A percentile compares a stretch with the other conserved stretches of the same genome.
Conservation (phyloP, 2,113 vertebrate genomes). For the Puma concolor region DNA sequence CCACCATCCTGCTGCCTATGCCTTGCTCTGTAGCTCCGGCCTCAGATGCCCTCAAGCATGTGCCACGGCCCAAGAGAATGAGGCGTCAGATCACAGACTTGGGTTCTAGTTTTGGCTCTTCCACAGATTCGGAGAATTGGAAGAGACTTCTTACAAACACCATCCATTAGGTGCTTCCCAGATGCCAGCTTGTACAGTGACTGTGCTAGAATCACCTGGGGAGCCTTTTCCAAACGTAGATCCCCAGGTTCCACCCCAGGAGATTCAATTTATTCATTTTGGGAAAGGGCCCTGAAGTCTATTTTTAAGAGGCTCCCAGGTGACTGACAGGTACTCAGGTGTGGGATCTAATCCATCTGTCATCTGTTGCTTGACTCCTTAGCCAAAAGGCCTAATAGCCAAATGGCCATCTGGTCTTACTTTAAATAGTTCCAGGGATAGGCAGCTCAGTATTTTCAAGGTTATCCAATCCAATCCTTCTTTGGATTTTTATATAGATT, state of each 20-base stretch:
- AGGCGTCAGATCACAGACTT: background rate
- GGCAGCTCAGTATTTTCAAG: background rate
- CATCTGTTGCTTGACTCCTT: conserved; percentile 57
- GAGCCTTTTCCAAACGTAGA: conserved; percentile 51
- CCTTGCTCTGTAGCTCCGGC: background rate
- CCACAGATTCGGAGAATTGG: background rate
- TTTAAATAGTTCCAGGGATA: conserved; percentile 42
- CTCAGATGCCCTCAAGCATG: conserved; percentile 11
- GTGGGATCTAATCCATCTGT: conserved; percentile 33
- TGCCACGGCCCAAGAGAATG: background rate
- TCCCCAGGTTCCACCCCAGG: background rate
- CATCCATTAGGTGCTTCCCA: background rate
- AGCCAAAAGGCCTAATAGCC: background rate
- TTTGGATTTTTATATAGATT: conserved; percentile 19
- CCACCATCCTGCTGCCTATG: background rate
- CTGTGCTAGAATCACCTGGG: conserved; percentile 13
- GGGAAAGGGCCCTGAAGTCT: background rate
- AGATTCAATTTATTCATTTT: conserved; percentile 49
- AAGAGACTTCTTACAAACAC: background rate
- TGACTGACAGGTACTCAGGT: conserved; percentile 30
- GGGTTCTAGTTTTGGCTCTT: background rate
- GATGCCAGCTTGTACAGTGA: background rate
- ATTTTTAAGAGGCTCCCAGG: conserved; percentile 59
- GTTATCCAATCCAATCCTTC: background rate
- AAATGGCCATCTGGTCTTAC: conserved; percentile 57